Base-by-base conservation (phyloP, 2,888 invertebrate species). In the Punctoribates punctum region DNA sequence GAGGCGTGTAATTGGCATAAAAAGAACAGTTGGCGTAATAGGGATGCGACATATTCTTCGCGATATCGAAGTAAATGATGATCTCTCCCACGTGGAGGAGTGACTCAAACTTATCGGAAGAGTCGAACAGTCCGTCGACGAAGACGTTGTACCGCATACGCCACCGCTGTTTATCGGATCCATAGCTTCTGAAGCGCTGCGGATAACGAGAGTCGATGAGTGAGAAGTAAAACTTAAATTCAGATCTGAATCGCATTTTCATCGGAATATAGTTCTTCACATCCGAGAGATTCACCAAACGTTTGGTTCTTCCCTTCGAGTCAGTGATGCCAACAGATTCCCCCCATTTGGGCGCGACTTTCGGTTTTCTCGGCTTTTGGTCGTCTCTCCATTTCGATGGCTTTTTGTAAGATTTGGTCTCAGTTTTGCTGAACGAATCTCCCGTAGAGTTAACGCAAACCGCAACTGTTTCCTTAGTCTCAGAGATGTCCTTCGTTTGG, bases 101-200 rank as follows among this genome's bases (percentile, higher is more conserved):
- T 0, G 48, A 25, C 4, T 72, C 46, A 20, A 5, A 46, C 48
- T 48, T 72, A 1, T 38, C 23, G 1, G 15, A 17, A 1, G 72
- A 15, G 11, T 25, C 48, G 23, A 72, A 72, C 15, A 72, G 15
- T 6, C 72, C 72, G 72, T 72, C 72, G 1, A 72, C 72, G 11
- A 72, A 72, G 42, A 72, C 46, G 27, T 72, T 72, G 46, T 72
- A 72, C 8, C 72, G 23, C 72, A 72, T 72, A 48, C 72, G 72
- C 72, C 72, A 72, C 3, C 72, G 42, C 72, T 72, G 72, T 23
- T 25, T 11, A 13, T 46, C 72, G 1, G 48, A 72, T 13, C 20
- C 48, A 17, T 25, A 48, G 27, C 1, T n/a, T 6, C 48, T n/a
- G 25, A 15, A 72, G 11, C 9, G 42, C 25, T 72, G 72, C 6